Evolutionary conservation across 2,113 vertebrate species (phyloP), one percentile per base, ranked within the genome.

Genomic region (Tragelaphus strepsiceros): DNA sequence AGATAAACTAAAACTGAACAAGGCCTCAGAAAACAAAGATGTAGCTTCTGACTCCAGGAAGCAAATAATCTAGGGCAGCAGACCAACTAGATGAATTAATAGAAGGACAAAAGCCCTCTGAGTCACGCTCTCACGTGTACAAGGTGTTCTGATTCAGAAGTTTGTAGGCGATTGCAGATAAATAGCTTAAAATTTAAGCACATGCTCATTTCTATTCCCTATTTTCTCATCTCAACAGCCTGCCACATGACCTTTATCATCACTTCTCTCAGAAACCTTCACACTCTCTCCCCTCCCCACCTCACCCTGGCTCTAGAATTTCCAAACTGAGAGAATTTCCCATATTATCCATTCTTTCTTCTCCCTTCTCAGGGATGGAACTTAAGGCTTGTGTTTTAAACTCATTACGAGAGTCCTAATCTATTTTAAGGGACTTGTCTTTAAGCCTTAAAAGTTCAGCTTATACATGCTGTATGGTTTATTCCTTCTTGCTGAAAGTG

Each of bases 381-480:
- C 49, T 46, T 90, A 86, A 80, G 7, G 7, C 91, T 78, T 86
- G 53, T 71, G 49, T 80, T 96, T 80, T 91, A 90, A 64, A 88
- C 19, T 82, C 67, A 86, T 86, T 85, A 61, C 2, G n/a, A 6
- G 12, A 77, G 43, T 91, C 64, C 39, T 32, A 15, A 78, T 91
- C 51, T 74, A 26, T 92, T 94, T 90, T 88, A 93, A 85, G 51
- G n/a, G 32, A n/a, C 7, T 54, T 80, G 61, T 91, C 35, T 96
- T 94, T 94, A 78, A 93, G 17, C 30, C 78, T 94, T 95, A 77
- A 80, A 96, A 96, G 51, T 0, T 95, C 78, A 59, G 9, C 46
- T 32, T 62, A 32, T 43, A 58, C 32, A 21, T 88, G 59, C 39
- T 35, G 16, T 9, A 21, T 56, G 16, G 43, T 51, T 74, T 90